Percentiles rank a stretch among this genome's conserved stretches.
phyloP scores from a whole-genome alignment of 2,113 vertebrate genomes.

The Festucalex cinctus region DNA sequence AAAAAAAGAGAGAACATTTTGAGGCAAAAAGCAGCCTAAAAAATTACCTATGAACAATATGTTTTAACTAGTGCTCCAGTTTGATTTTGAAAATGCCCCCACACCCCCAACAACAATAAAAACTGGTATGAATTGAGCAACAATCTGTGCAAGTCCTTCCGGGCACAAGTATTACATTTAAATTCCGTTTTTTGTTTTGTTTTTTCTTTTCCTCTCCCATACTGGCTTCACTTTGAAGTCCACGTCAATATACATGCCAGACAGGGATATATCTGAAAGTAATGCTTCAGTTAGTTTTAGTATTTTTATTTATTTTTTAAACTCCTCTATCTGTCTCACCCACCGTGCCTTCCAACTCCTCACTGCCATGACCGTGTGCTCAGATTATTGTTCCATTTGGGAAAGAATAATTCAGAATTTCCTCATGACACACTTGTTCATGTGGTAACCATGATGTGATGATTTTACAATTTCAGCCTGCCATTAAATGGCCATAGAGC shows the following conservation, averaged over 20 bases:
- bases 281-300: background rate
- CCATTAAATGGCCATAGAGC: slow-evolving; percentile 42
- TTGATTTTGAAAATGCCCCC: background rate
- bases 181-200: background rate
- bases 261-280: background rate
- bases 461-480: slow-evolving; percentile 24
- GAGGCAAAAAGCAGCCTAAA: background rate
- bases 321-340: background rate
- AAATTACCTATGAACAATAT: background rate
- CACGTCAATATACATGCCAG: background rate
- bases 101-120: background rate
- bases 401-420: slow-evolving; percentile 27
- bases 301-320: background rate
- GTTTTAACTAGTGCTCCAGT: background rate
- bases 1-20: too few relatives aligned
- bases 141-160: slow-evolving; percentile 1
- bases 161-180: background rate
- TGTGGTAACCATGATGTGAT: slow-evolving; percentile 10
- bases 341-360: slow-evolving; percentile 14
- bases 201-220: too few relatives aligned
- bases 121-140: slow-evolving; percentile 22
- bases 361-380: background rate
- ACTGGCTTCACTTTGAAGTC: background rate
- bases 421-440: slow-evolving; percentile 14
- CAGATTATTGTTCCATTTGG: slow-evolving; percentile 8